These are phyloP conservation scores for Drosophila anomelani DNA, from an alignment of 2,888 invertebrate genomes.

Conservation along the genomic window DNA sequence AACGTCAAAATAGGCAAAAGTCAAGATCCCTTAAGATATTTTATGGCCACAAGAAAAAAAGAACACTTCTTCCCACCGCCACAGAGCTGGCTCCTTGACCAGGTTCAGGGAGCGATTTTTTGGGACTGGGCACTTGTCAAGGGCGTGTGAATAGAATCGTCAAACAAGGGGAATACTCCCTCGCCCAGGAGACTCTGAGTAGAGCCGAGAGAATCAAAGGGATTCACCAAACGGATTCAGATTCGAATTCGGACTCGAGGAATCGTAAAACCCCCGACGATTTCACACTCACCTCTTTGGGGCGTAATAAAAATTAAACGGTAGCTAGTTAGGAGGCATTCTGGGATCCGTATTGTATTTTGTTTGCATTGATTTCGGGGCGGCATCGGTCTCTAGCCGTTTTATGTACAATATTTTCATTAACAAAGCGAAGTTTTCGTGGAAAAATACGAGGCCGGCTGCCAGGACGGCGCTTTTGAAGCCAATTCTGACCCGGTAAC, in stretches of 20 bases:
- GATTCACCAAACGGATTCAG: slow-evolving; percentile 39
- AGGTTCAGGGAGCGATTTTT: slow-evolving; percentile 14
- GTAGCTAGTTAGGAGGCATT: slow-evolving; percentile 78
- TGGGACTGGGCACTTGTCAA: slow-evolving; percentile 54
- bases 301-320: slow-evolving; percentile 79
- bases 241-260: slow-evolving; percentile 38
- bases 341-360: slow-evolving; percentile 51
- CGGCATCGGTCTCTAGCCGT: slow-evolving; percentile 32
- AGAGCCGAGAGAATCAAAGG: slow-evolving; percentile 62
- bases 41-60: slow-evolving; percentile 60
- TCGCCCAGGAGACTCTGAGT: slow-evolving; percentile 12
- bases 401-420: slow-evolving; percentile 63
- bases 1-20: slow-evolving; percentile 80
- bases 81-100: slow-evolving; percentile 19
- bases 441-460: slow-evolving; percentile 58
- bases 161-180: slow-evolving; percentile 62
- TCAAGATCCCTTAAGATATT: slow-evolving; percentile 54
- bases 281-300: slow-evolving; percentile 71
- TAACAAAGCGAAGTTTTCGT: slow-evolving; percentile 65
- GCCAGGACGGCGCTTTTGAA: slow-evolving; percentile 66
- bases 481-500: slow-evolving; percentile 20
- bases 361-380: slow-evolving; percentile 68
- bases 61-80: slow-evolving; percentile 18
- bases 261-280: slow-evolving; percentile 70
- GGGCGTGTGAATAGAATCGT: slow-evolving; percentile 77